Percentiles rank a stretch among this genome's conserved stretches.
phyloP scores from a whole-genome alignment of 23 tunicate species.

The Clavelina lepadiformis region DNA sequence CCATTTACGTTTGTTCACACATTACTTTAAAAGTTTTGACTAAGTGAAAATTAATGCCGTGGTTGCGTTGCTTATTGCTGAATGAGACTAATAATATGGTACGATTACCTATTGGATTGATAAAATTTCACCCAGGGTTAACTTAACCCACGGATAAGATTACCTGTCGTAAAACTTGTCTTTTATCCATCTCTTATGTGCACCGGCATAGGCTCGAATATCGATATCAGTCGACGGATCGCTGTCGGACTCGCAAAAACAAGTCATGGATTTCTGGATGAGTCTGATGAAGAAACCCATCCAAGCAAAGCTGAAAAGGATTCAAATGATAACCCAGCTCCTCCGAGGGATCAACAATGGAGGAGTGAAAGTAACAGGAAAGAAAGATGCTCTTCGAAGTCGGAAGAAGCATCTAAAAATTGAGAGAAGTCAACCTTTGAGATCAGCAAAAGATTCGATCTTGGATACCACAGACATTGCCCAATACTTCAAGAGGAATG shows the following conservation, averaged over 20 bases:
- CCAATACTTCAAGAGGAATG: slow-evolving; percentile 18
- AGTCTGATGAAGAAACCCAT: slow-evolving; percentile 15
- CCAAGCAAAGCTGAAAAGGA: slow-evolving; percentile 13
- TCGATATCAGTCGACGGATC: slow-evolving; percentile 19
- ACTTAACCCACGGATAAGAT: no score
- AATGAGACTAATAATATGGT: no score
- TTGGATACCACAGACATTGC: slow-evolving; percentile 28
- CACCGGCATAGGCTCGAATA: slow-evolving; percentile 22
- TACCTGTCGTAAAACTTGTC: no score
- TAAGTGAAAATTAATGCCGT: no score
- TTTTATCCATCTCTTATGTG: no score
- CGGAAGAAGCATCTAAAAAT: slow-evolving; percentile 2
- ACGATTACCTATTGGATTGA: no score
- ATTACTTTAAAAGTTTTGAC: no score
- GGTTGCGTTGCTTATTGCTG: no score
- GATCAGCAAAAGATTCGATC: slow-evolving; percentile 5
- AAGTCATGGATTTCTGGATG: slow-evolving; percentile 32
- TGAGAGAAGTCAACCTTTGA: slow-evolving; percentile 11
- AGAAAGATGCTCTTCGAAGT: slow-evolving; percentile 1
- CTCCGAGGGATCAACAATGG: slow-evolving; percentile 9
- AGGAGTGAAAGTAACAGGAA: slow-evolving; percentile 3
- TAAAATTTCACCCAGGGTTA: no score
- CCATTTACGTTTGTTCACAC: no score
- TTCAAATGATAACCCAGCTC: slow-evolving; percentile 11
- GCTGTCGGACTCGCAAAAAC: neutral